Conservation (phyloP, 1,140 invertebrate genomes). For the Dysdera silvatica region DNA sequence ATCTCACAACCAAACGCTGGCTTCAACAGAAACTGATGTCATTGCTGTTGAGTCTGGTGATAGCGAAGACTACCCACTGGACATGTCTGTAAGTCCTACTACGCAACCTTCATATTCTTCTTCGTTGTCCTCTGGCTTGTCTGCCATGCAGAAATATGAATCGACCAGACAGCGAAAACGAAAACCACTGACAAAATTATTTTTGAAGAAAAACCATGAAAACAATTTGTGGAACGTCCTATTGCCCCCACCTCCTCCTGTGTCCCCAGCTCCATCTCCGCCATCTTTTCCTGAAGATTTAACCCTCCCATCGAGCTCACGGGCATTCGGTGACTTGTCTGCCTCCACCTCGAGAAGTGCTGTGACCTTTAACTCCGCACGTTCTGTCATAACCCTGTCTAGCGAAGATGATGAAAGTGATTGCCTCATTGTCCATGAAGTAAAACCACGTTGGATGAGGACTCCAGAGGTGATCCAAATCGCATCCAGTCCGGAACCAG, state of each 20-base stretch:
- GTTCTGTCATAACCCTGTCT: no score
- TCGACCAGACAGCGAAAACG: not conserved
- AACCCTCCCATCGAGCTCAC: no score
- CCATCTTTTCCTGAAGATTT: no score
- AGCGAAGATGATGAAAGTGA: constrained; percentile 14
- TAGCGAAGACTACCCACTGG: not conserved
- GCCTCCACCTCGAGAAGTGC: no score
- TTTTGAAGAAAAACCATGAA: not conserved
- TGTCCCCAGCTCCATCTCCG: no score
- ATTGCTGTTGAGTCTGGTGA: not conserved
- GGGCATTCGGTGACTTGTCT: no score
- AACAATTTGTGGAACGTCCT: not conserved
- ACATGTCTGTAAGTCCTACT: not conserved
- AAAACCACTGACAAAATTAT: not conserved
- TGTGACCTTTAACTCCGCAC: no score
- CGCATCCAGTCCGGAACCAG: constrained; percentile 39
- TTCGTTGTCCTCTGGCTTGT: constrained; percentile 20
- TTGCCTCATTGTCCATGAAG: constrained; percentile 44
- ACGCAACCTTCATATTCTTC: constrained; percentile 16
- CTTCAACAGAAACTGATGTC: constrained; percentile 6
- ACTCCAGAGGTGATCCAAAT: constrained; percentile 50
- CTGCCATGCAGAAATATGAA: not conserved
- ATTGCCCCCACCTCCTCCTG: not conserved
- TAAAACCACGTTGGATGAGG: constrained; percentile 49
- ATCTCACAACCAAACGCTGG: constrained; percentile 7